These are phyloP conservation scores for Setipinna tenuifilis DNA, from an alignment of 2,797 vertebrate species.

Conservation along the genomic window DNA sequence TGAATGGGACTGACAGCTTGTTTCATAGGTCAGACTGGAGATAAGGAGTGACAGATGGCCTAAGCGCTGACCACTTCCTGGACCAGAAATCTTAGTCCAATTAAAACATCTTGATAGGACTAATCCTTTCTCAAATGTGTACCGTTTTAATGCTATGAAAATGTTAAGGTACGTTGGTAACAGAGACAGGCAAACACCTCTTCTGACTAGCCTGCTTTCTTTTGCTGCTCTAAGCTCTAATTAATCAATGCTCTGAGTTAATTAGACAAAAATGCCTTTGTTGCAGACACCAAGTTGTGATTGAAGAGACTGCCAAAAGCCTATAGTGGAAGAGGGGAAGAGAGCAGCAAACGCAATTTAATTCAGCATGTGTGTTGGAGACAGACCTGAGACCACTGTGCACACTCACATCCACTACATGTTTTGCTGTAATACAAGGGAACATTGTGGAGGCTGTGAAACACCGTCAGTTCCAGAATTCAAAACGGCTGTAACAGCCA, in stretches of 20 bases:
- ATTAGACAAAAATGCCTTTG: conserved; percentile 74
- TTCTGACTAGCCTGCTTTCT: conserved; percentile 48
- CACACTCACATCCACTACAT: neutral
- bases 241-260: conserved; percentile 73
- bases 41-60: conserved; percentile 24
- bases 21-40: conserved; percentile 21
- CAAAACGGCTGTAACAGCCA: neutral
- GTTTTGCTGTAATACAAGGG: neutral
- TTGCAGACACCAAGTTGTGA: conserved; percentile 65
- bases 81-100: conserved; percentile 11
- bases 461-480: neutral
- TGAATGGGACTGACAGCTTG: conserved; percentile 15
- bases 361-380: neutral
- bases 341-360: conserved; percentile 47
- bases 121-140: conserved; percentile 40
- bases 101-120: conserved; percentile 23
- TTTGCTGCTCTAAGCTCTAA: conserved; percentile 64
- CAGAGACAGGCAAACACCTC: conserved; percentile 11
- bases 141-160: conserved; percentile 38
- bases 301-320: conserved; percentile 64
- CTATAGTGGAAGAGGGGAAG: conserved; percentile 63
- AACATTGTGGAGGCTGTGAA: neutral
- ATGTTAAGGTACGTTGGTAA: neutral
- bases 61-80: neutral
- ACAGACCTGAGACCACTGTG: neutral